phyloP scores from a whole-genome alignment of 1,140 invertebrate genomes.

The Drosophila ohnishii region DNA sequence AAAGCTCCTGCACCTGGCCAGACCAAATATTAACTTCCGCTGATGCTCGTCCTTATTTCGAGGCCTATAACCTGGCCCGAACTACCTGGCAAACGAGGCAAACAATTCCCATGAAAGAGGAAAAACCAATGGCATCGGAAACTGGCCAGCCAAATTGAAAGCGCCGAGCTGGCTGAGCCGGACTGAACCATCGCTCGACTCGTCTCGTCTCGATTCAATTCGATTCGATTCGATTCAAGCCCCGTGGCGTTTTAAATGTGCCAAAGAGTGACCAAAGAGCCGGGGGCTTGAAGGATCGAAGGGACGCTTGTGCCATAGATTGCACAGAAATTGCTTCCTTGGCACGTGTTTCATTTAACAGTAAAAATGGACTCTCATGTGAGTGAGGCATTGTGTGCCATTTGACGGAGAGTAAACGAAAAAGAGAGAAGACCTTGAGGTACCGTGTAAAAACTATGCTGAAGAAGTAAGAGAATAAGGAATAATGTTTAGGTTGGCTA shows the following conservation, averaged over 20 bases:
- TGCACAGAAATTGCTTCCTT: slow-evolving; percentile 79
- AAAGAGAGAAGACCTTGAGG: too few relatives aligned
- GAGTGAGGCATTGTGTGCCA: slow-evolving; percentile 62
- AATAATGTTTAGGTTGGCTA: background rate
- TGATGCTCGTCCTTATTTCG: slow-evolving; percentile 19
- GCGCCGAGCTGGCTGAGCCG: slow-evolving; percentile 25
- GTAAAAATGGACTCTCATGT: slow-evolving; percentile 58
- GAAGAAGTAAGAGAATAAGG: background rate
- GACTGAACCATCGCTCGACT: slow-evolving; percentile 26
- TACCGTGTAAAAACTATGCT: background rate
- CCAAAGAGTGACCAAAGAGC: slow-evolving; percentile 61
- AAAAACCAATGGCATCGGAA: slow-evolving; percentile 54
- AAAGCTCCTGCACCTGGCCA: slow-evolving; percentile 38
- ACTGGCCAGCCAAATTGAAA: slow-evolving; percentile 66
- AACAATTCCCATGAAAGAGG: slow-evolving; percentile 20
- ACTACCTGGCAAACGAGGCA: slow-evolving; percentile 20
- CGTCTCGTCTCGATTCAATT: slow-evolving; percentile 8
- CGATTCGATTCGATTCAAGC: slow-evolving; percentile 28
- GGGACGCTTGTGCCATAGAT: slow-evolving; percentile 60
- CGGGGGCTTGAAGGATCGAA: slow-evolving; percentile 38
- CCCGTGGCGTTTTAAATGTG: slow-evolving; percentile 66
- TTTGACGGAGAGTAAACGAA: slow-evolving; percentile 30
- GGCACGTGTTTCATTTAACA: slow-evolving; percentile 80
- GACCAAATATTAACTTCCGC: slow-evolving; percentile 56
- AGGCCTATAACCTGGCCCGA: slow-evolving; percentile 18